Base-by-base conservation (phyloP, 2,888 invertebrate species). In the Phaonia tiefii region DNA sequence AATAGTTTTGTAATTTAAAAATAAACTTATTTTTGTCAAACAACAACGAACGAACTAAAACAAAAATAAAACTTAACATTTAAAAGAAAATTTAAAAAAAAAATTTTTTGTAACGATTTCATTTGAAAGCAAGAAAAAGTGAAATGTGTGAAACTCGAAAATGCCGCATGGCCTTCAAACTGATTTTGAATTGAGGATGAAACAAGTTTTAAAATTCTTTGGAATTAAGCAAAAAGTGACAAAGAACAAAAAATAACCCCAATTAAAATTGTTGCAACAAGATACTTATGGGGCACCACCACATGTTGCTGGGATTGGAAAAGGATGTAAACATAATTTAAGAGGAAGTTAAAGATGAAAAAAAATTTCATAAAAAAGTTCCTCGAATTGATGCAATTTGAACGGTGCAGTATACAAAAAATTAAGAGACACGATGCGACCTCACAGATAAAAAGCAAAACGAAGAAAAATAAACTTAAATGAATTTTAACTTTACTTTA, bases 241-340 rank as follows among this genome's bases (percentile, higher is more conserved):
- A 22, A 63, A 63, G 22, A 42, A 60, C 22, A 65, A 67, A 49
- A 31, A 39, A 37, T n/a, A n/a, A 66, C 46, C n/a, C n/a, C n/a
- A n/a, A n/a, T n/a, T n/a, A n/a, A n/a, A n/a, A 51, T 51, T 20
- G 3, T 13, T 70, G 80, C 58, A 77, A 80, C 51, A 26, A 10
- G 77, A 80, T 80, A 73, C 63, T 31, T 39, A 5, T 31, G 31
- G 11, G 20, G 42, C 66, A 66, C 69, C 11, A 63, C 11, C 80
- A 80, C 77, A 81, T 81, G 81, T 81, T 77, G 77, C 71, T 69
- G 31, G 31, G 3, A 31, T 31, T 31, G 3, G 31, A 8, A 31
- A 70, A 73, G 44, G 65, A 71, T 70, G 39, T 72, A 46, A 63
- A 63, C 37, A 63, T 3, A 39, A 63, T 54, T 54, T 22, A 54